Percentiles rank a stretch among this genome's conserved stretches.
These are phyloP conservation scores for Semibalanus balanoides DNA, from an alignment of 1,140 invertebrate species.

Conservation along the genomic window DNA sequence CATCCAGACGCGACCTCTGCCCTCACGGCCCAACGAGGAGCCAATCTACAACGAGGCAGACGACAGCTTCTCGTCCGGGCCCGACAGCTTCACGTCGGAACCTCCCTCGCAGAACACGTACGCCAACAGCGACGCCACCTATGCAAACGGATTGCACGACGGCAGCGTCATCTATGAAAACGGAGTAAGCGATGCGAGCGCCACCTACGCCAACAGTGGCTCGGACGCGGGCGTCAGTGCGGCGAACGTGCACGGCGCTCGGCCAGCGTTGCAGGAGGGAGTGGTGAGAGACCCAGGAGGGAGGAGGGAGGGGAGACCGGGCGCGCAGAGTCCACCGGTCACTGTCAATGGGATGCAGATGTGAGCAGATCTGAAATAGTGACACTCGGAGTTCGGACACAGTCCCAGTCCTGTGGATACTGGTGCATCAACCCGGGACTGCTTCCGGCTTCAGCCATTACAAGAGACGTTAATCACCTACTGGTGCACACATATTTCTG, in stretches of 20 bases:
- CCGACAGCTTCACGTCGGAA: slow-evolving; percentile 6
- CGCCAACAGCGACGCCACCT: slow-evolving; percentile 6
- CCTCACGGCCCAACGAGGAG: slow-evolving; percentile 10
- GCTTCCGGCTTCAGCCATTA: no score
- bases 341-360: not conserved
- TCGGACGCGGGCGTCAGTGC: not conserved
- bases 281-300: no score
- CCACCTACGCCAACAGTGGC: not conserved
- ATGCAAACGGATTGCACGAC: not conserved
- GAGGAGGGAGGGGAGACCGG: no score
- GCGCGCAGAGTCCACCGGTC: not conserved
- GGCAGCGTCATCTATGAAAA: slow-evolving; percentile 8
- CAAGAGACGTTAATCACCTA: not conserved
- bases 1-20: not conserved
- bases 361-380: not conserved
- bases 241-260: not conserved
- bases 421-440: not conserved
- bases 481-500: not conserved
- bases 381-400: no score
- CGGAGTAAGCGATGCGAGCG: not conserved
- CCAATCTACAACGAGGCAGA: slow-evolving; percentile 10
- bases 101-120: slow-evolving; percentile 6
- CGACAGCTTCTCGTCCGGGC: slow-evolving; percentile 9
- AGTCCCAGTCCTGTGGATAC: no score
- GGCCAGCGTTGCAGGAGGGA: no score